Base-by-base conservation (phyloP, 2,888 invertebrate genomes). In the Poecilus cupreus region DNA sequence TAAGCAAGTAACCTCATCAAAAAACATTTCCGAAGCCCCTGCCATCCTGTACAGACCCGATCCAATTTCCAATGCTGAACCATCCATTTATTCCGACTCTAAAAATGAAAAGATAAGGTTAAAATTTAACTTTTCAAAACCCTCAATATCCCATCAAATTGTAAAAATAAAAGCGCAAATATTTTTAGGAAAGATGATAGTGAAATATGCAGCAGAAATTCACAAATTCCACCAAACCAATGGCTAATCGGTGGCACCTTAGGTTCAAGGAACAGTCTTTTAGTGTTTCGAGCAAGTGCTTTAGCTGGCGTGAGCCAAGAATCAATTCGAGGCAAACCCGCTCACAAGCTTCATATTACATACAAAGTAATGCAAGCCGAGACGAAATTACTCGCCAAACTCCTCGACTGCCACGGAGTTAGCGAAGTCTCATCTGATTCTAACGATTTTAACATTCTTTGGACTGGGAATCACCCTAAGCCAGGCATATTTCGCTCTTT, bases 381-480 rank as follows among this genome's bases (percentile, higher is more conserved):
- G 89, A 95, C 96, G 0, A 95, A 94, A 88, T 91, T 96, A 46
- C 90, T 96, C 70, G 92, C 94, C 82, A 93, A 95, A 83, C 89
- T 96, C 75, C 91, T 96, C 13, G 93, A 94, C 86, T 94, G 95
- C 8, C 96, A 96, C 87, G 96, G 96, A 0, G 90, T 96, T 20
- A 90, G 90, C 68, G 96, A 96, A 89, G 92, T 93, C 16, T 86
- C 93, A 79, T 93, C 94, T 80, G 95, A 95, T 87, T 93, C 93
- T 79, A 90, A 91, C 24, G 93, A 94, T 87, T 98, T 95, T 89
- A 98, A 96, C 89, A 90, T 98, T 57, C 89, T 98, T 75, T 98
- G 98, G 98, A 96, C 97, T 37, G 97, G 97, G 24, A 93, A 95
- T 57, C 97, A 98, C 87, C 95, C 97, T 32, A 97, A 97, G 88